Conservation (phyloP, 2,888 invertebrate genomes). For the Gnatocerus cornutus region DNA sequence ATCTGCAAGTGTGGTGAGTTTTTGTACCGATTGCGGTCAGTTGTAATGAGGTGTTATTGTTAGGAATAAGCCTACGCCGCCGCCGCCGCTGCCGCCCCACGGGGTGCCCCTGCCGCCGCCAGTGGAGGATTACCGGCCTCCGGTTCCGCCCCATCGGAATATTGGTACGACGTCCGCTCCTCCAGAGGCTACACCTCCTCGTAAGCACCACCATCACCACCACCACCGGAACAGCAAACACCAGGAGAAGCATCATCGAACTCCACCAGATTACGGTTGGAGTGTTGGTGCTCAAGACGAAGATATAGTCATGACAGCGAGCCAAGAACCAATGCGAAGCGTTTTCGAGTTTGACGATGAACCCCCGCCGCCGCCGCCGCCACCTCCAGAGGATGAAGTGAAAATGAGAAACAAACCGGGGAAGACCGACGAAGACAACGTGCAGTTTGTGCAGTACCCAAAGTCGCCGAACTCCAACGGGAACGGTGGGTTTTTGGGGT, state of each 20-base stretch:
- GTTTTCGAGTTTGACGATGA: constrained; percentile 77
- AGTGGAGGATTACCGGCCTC: constrained; percentile 84
- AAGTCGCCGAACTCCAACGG: constrained; percentile 65
- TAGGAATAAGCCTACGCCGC: constrained; percentile 68
- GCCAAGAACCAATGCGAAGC: constrained; percentile 53
- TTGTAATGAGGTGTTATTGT: no score
- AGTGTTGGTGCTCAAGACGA: constrained; percentile 37
- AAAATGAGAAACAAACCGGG: constrained; percentile 70
- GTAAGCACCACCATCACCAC: constrained; percentile 71
- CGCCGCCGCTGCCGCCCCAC: constrained; percentile 73
- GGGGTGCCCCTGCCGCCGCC: constrained; percentile 67
- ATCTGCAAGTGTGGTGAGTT: constrained; percentile 66
- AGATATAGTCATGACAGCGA: constrained; percentile 38
- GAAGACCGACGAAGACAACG: constrained; percentile 70
- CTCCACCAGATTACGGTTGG: constrained; percentile 33
- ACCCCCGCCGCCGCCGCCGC: constrained; percentile 50
- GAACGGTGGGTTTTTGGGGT: constrained; percentile 50
- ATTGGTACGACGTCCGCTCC: constrained; percentile 75
- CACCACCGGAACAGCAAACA: constrained; percentile 69
- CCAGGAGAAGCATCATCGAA: constrained; percentile 55
- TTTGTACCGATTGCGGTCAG: no score
- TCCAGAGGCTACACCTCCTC: constrained; percentile 59
- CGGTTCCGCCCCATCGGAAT: constrained; percentile 91
- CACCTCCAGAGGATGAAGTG: constrained; percentile 46
- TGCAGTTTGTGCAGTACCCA: constrained; percentile 76